These are phyloP conservation scores for Bedellia somnulentella DNA, from an alignment of 2,888 invertebrate genomes.

Conservation along the genomic window DNA sequence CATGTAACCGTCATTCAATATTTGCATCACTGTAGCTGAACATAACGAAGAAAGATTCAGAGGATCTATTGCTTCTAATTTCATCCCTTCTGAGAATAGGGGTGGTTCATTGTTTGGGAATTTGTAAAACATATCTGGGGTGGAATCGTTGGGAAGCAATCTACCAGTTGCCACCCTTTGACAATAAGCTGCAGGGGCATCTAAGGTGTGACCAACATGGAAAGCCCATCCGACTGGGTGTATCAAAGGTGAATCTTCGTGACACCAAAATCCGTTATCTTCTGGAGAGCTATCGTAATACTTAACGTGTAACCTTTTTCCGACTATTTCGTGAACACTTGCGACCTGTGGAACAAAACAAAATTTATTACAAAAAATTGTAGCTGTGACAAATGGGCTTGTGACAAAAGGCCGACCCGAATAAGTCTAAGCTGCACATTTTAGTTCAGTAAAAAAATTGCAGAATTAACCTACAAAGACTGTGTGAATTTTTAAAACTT, in stretches of 20 bases:
- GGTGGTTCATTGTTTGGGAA: conserved; percentile 56
- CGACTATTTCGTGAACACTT: conserved; percentile 85
- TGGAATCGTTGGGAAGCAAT: conserved; percentile 76
- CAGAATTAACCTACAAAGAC: too few relatives aligned
- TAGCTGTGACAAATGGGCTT: too few relatives aligned
- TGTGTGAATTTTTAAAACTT: not conserved
- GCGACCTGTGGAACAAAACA: conserved; percentile 77
- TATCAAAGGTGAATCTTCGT: conserved; percentile 90
- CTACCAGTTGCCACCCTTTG: conserved; percentile 73
- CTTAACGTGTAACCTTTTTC: conserved; percentile 87
- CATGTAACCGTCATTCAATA: conserved; percentile 88
- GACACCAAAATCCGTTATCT: conserved; percentile 94
- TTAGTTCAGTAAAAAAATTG: not conserved
- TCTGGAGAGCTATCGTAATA: conserved; percentile 82
- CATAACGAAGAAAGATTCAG: conserved; percentile 92
- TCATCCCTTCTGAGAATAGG: conserved; percentile 83
- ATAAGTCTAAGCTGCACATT: too few relatives aligned
- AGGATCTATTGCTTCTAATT: conserved; percentile 96
- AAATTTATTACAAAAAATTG: too few relatives aligned
- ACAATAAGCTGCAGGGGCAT: conserved; percentile 79
- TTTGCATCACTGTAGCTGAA: conserved; percentile 94
- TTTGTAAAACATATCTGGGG: conserved; percentile 75
- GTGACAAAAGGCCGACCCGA: too few relatives aligned
- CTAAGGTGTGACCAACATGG: conserved; percentile 83
- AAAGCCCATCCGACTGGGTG: conserved; percentile 98